These are phyloP conservation scores for Drosophila mimica DNA, from an alignment of 2,888 invertebrate species.

Conservation along the genomic window DNA sequence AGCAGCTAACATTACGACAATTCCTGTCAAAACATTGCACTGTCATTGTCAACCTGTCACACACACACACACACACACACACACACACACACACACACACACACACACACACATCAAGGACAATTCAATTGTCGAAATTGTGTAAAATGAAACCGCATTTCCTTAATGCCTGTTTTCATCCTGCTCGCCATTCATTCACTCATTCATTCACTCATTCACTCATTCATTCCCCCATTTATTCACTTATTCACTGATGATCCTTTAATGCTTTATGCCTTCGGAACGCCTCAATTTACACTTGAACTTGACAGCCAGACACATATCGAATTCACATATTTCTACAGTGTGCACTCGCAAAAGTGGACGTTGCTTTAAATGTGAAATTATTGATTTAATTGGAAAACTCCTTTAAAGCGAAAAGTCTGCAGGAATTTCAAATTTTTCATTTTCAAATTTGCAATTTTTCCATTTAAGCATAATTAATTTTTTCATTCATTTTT, in stretches of 20 bases:
- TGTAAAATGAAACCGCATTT: slow-evolving; percentile 72
- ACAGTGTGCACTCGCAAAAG: neutral
- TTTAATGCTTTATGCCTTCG: slow-evolving; percentile 28
- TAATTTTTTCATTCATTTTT: neutral
- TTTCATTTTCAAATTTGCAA: no score
- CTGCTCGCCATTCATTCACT: slow-evolving; percentile 11
- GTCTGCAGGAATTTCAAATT: neutral
- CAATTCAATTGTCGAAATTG: slow-evolving; percentile 56
- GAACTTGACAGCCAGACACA: slow-evolving; percentile 47
- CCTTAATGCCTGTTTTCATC: slow-evolving; percentile 51
- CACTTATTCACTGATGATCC: slow-evolving; percentile 46
- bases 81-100: neutral
- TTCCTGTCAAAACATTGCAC: slow-evolving; percentile 76
- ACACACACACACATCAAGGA: slow-evolving; percentile 13
- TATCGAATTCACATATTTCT: slow-evolving; percentile 7
- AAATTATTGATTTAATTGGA: neutral
- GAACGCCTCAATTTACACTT: slow-evolving; percentile 67
- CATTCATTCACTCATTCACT: slow-evolving; percentile 19
- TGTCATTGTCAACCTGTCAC: slow-evolving; percentile 67
- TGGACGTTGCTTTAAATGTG: neutral
- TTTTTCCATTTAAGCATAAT: neutral
- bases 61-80: slow-evolving; percentile 23
- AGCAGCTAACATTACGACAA: slow-evolving; percentile 72
- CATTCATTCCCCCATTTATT: slow-evolving; percentile 12
- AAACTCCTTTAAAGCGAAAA: neutral